phyloP scores from a whole-genome alignment of 2,888 invertebrate genomes.

The Xestia sexstrigata region DNA sequence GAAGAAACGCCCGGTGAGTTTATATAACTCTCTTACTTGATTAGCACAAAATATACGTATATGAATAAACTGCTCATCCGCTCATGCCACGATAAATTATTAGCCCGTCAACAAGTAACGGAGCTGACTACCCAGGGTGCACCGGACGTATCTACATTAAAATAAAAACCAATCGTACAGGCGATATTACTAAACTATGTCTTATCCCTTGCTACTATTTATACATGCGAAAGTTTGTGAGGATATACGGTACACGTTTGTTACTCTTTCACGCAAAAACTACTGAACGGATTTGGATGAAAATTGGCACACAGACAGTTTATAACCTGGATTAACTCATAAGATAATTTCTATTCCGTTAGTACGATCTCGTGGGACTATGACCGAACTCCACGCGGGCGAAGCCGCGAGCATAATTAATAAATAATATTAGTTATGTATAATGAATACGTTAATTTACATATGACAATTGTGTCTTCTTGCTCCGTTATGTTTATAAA shows the following conservation, averaged over 20 bases:
- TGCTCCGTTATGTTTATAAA: constrained; percentile 44
- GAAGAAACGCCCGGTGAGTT: no score
- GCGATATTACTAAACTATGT: neutral
- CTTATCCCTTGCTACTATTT: neutral
- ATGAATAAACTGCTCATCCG: neutral
- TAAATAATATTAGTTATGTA: no score
- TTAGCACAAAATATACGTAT: neutral
- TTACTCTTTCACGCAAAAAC: neutral
- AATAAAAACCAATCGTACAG: neutral
- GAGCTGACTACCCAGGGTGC: neutral
- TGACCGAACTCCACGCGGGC: neutral
- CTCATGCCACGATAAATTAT: neutral
- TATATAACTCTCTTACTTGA: neutral
- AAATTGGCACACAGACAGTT: neutral
- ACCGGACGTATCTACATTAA: neutral
- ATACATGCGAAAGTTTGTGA: neutral
- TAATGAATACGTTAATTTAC: constrained; percentile 23
- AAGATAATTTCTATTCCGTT: neutral
- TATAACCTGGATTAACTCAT: neutral
- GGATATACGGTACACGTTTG: neutral
- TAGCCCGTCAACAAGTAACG: neutral
- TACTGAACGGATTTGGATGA: neutral
- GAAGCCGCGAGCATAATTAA: neutral
- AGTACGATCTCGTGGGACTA: neutral
- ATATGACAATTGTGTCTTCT: constrained; percentile 40